Conservation (phyloP, 2,797 vertebrate species). For the Avahi laniger region DNA sequence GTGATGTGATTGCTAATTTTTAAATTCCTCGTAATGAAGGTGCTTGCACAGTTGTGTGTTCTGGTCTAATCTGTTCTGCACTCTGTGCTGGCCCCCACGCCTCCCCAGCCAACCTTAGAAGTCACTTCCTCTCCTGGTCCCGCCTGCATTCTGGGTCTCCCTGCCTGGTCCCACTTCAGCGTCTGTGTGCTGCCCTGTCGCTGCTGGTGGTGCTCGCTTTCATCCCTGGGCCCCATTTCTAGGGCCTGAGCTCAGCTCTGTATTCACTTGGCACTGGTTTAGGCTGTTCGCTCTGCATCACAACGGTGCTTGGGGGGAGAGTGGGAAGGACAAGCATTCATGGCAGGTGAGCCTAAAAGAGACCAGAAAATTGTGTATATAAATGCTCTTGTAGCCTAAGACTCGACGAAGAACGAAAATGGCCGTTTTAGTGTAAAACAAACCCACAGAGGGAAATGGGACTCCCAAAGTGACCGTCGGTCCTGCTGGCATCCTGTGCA, state of each 20-base stretch:
- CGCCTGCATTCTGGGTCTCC: not conserved
- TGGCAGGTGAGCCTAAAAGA: not conserved
- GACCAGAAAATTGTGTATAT: not conserved
- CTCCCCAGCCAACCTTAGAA: rapidly evolving
- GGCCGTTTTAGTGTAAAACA: not conserved
- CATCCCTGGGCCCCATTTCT: not conserved
- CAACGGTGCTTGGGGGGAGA: too few species aligned
- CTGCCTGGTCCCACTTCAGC: not conserved
- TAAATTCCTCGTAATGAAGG: not conserved
- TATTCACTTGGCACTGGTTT: not conserved
- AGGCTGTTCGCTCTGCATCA: not conserved
- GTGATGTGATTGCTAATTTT: not conserved
- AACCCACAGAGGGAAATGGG: not conserved
- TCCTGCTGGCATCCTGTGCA: rapidly evolving
- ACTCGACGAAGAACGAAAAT: not conserved
- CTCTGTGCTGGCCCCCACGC: rapidly evolving
- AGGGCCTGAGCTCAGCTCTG: not conserved
- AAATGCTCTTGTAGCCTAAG: not conserved
- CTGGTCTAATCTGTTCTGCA: not conserved
- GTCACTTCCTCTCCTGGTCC: not conserved
- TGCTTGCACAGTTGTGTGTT: not conserved
- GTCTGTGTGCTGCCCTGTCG: not conserved
- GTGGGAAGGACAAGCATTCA: not conserved
- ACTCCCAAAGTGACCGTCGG: too few species aligned
- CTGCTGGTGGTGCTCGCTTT: not conserved